These are phyloP conservation scores for Pentalonia nigronervosa DNA, from an alignment of 1,140 invertebrate genomes.

Conservation along the genomic window DNA sequence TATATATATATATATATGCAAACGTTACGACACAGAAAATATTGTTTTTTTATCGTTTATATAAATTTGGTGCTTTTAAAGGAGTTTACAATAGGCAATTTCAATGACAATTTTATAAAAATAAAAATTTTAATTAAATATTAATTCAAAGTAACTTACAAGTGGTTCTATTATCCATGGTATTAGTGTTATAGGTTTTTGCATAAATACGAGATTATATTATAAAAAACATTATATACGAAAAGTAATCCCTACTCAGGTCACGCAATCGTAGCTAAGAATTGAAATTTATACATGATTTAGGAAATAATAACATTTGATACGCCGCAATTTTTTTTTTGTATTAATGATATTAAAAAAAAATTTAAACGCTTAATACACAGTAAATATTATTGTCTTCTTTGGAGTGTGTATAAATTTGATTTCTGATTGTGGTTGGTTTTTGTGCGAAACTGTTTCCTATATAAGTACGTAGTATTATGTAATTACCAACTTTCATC, in stretches of 20 bases:
- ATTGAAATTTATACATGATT: not conserved
- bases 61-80: not conserved
- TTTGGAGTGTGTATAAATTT: too few species aligned
- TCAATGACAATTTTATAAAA: not conserved
- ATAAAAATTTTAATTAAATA: not conserved
- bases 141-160: not conserved
- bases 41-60: not conserved
- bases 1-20: too few species aligned
- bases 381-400: too few species aligned
- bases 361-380: too few species aligned
- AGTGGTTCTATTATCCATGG: not conserved
- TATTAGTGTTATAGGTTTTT: not conserved
- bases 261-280: too few species aligned
- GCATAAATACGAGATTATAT: not conserved
- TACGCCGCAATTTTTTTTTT: too few species aligned
- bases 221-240: not conserved
- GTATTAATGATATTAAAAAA: too few species aligned
- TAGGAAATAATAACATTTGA: too few species aligned
- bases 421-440: too few species aligned
- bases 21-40: not conserved
- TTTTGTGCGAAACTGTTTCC: too few species aligned
- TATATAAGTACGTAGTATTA: not conserved
- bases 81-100: not conserved
- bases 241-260: not conserved
- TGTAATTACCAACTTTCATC: not conserved